phyloP scores from a whole-genome alignment of 2,888 invertebrate genomes.

The Rhagophthalmus giganteus region DNA sequence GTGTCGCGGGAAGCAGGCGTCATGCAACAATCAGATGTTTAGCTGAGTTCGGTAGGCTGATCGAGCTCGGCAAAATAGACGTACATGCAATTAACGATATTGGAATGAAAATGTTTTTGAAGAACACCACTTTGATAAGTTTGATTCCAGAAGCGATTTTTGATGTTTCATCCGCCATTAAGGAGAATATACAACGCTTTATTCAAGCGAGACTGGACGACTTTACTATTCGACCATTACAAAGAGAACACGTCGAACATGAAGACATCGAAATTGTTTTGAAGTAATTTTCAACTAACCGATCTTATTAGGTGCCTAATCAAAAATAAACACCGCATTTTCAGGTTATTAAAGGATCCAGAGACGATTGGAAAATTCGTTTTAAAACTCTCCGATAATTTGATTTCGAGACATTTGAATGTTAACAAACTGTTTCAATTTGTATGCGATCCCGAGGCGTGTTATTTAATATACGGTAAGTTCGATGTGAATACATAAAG shows the following conservation, averaged over 20 bases:
- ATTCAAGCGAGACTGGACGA: conserved; percentile 66
- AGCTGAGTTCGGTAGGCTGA: conserved; percentile 67
- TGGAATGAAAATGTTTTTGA: conserved; percentile 75
- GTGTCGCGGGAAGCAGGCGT: conserved; percentile 86
- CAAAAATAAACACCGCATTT: conserved; percentile 8
- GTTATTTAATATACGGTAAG: conserved; percentile 51
- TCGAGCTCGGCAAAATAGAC: conserved; percentile 87
- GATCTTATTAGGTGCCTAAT: no score
- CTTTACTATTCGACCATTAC: conserved; percentile 70
- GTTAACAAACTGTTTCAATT: conserved; percentile 47
- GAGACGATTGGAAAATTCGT: conserved; percentile 48
- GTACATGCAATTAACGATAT: conserved; percentile 68
- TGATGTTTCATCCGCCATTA: conserved; percentile 58
- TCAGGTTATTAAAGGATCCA: conserved; percentile 41
- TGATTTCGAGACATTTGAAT: conserved; percentile 47
- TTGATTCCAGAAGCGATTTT: conserved; percentile 74
- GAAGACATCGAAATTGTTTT: conserved; percentile 72
- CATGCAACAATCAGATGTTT: conserved; percentile 68
- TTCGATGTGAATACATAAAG: no score
- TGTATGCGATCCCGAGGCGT: conserved; percentile 47
- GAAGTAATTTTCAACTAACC: conserved; percentile 52
- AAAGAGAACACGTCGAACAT: conserved; percentile 64
- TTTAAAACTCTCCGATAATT: conserved; percentile 45
- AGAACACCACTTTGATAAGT: conserved; percentile 77
- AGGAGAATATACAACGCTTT: conserved; percentile 59